A percentile compares a stretch with the other conserved stretches of the same genome.
phyloP scores from a whole-genome alignment of 1,140 invertebrate species.

The Heliothis virescens region DNA sequence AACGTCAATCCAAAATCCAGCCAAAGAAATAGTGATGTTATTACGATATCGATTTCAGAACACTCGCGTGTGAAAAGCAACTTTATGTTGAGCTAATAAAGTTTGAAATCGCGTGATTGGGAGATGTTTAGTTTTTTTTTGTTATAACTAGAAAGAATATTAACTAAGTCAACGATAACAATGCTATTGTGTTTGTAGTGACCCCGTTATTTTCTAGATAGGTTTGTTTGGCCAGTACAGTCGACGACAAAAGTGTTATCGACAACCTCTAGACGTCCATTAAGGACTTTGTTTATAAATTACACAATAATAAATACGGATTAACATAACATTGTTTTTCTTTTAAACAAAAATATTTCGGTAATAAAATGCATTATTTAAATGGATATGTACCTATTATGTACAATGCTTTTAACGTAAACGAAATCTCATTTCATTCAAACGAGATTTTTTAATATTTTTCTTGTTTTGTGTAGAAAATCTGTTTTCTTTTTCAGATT shows the following conservation, averaged over 20 bases:
- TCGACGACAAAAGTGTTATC: constrained; percentile 14
- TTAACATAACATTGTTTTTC: no score
- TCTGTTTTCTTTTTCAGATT: not conserved
- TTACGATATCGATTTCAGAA: constrained; percentile 9
- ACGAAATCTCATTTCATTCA: no score
- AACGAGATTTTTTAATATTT: no score
- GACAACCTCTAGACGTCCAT: not conserved
- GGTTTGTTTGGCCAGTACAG: constrained; percentile 21
- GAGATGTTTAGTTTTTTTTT: constrained; percentile 25
- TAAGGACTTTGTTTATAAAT: no score
- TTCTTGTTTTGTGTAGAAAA: not conserved
- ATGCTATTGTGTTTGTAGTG: constrained; percentile 63
- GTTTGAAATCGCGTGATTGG: constrained; percentile 26
- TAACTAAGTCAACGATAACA: constrained; percentile 48
- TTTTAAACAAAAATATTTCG: no score
- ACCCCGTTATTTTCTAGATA: constrained; percentile 55
- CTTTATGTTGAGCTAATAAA: constrained; percentile 5
- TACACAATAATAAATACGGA: no score
- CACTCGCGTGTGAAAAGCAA: constrained; percentile 12
- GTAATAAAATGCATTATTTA: no score
- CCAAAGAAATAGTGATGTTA: constrained; percentile 15
- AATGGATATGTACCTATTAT: no score
- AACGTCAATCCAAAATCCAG: not conserved
- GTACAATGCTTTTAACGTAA: no score
- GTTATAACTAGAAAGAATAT: constrained; percentile 33